Conservation (phyloP, 2,797 vertebrate species). For the Alcedo quadribrachys region DNA sequence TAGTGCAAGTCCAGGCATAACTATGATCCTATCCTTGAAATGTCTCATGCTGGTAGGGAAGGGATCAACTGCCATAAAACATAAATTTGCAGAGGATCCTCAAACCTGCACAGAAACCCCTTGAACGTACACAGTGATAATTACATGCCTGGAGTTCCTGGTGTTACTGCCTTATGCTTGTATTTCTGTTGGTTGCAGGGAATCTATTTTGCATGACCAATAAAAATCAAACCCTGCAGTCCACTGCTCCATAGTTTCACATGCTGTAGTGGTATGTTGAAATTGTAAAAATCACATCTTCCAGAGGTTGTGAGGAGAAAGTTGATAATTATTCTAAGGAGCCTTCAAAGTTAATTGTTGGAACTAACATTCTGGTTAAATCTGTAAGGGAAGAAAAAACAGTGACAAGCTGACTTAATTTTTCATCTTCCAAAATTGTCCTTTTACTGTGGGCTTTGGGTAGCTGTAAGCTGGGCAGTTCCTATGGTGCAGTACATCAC, state of each 20-base stretch:
- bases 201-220: neutral
- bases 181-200: neutral
- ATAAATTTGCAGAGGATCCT: neutral
- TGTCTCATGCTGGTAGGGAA: neutral
- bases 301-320: neutral
- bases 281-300: neutral
- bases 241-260: neutral
- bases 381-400: neutral
- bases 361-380: neutral
- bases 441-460: neutral
- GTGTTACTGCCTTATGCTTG: neutral
- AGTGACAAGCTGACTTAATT: neutral
- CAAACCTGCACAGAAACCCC: neutral
- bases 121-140: fast-evolving
- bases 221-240: slow-evolving; percentile 29
- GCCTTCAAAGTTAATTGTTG: neutral
- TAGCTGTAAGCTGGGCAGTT: neutral
- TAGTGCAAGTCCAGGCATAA: neutral
- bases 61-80: neutral
- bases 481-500: neutral
- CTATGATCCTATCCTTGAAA: neutral
- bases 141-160: neutral
- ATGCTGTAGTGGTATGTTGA: neutral
- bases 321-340: neutral
- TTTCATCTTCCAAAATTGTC: neutral